Evolutionary conservation across 2,113 vertebrate species (phyloP), one percentile per base, ranked within the genome.

Genomic region (Speoplatyrhinus poulsoni): DNA sequence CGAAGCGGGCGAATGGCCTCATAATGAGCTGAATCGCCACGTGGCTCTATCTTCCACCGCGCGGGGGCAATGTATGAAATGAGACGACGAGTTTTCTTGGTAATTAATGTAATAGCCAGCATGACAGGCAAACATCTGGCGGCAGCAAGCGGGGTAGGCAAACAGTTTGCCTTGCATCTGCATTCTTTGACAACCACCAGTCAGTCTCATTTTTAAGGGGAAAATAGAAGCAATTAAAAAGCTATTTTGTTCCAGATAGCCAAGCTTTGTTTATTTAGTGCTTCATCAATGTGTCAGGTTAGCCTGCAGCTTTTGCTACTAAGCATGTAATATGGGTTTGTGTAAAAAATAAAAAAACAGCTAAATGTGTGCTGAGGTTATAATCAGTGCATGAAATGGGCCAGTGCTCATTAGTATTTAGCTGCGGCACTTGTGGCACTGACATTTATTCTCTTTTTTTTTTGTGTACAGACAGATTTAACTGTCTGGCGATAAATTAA

Each of bases 191-290:
- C 69, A 77, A 73, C 65, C 72, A 81, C 65, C 70, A 85, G 73
- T 84, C 86, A 76, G n/a, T 57, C 57, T 49, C 46, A 76, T 81
- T 82, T 81, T 74, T 73, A 75, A 78, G 62, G 73, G 57, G 36
- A 80, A 83, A 84, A 80, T 78, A 64, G 62, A 50, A 63, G 77
- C 82, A 82, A 84, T 85, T 82, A 88, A 84, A 86, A 88, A 82
- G 59, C 62, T 68, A 85, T 80, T 84, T 64, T 70, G 56, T 85
- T 74, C 62, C 60, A 57, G 67, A 46, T 76, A 69, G 75, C 60
- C 53, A 47, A 65, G 68, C 58, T 70, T 69, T 70, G 77, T 81
- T 87, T 74, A 79, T 67, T 68, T 71, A 71, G 62, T 65, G 75
- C 75, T 83, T 63, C 75, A 70, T 80, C 81, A 80, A 60, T 17